phyloP scores from a whole-genome alignment of 1,140 invertebrate genomes.

The Apocrypta bakeri region DNA sequence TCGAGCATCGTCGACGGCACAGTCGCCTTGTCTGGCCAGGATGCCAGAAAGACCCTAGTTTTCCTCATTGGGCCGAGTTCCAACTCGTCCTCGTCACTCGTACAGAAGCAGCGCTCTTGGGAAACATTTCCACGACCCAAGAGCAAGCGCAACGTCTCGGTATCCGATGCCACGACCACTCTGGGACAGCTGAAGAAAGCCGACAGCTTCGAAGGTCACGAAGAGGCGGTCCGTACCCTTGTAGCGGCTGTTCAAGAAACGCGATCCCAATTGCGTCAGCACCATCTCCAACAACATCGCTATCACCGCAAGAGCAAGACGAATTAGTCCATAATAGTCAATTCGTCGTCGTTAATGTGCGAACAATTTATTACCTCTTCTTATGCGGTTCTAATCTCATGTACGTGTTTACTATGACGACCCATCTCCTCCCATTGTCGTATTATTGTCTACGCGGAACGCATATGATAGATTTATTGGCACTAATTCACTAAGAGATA shows the following conservation, averaged over 20 bases:
- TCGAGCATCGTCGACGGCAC: slow-evolving; percentile 71
- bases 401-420: background rate
- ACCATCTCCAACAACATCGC: slow-evolving; percentile 68
- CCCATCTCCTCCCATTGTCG: background rate
- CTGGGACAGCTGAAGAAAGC: slow-evolving; percentile 76
- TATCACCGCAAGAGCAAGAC: slow-evolving; percentile 73
- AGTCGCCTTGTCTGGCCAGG: slow-evolving; percentile 69
- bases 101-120: slow-evolving; percentile 80
- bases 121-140: slow-evolving; percentile 80
- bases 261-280: slow-evolving; percentile 70
- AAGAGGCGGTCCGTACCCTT: slow-evolving; percentile 82
- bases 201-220: slow-evolving; percentile 83
- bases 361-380: background rate
- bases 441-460: background rate
- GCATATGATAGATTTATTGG: background rate
- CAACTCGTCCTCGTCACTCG: slow-evolving; percentile 69
- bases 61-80: slow-evolving; percentile 70
- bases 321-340: slow-evolving; percentile 59
- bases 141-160: slow-evolving; percentile 60
- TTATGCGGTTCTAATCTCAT: background rate
- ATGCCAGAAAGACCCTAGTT: slow-evolving; percentile 73
- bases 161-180: slow-evolving; percentile 45
- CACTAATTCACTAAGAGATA: background rate
- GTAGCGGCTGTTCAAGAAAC: slow-evolving; percentile 84
- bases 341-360: background rate